Evolutionary conservation across 2,113 vertebrate genomes (phyloP), one percentile per base, ranked within the genome.

Genomic region (Tenebrosternarchus preto): DNA sequence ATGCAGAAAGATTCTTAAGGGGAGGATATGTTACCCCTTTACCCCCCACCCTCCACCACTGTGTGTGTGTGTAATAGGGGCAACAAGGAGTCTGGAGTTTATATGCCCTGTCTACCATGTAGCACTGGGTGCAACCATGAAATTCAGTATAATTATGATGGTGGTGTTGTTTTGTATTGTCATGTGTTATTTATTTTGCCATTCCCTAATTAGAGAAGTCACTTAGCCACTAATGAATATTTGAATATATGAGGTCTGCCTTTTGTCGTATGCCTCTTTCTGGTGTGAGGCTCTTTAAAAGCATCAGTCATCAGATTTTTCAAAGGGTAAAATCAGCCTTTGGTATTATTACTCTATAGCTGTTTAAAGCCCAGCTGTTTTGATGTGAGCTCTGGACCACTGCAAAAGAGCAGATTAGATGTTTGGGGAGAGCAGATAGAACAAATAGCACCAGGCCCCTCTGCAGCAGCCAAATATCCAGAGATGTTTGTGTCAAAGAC

Each of bases 401-500:
- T 64, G 39, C 59, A 73, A 66, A 72, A 68, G 20, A 39, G 64
- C 8, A 39, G 31, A 68, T 39, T 39, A 71, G 39, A 71, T 50
- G 27, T 61, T 68, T 19, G 5, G 46, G 43, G 53, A 68, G 56
- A 78, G 72, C 61, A 60, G 39, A 70, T 43, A 72, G 82, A 77
- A 72, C 53, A 17, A 76, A 25, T 76, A 64, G 83, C 80, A 67
- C 83, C 83, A 60, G 80, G 46, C 80, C 79, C 76, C 66, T 80
- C 67, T 80, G 19, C 20, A 71, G 81, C 83, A 82, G 66, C 66
- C 72, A 70, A 66, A 56, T 66, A 73, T 80, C 22, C 53, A 53
- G 60, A 55, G n/a, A 50, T 50, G 15, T 12, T 50, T 50, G 9
- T 50, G 46, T 71, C 55, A 79, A 71, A n/a, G 31, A 79, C 46